Evolutionary conservation across 2,888 invertebrate species (phyloP), one percentile per base, ranked within the genome.

Genomic region (Glaucopsyche alexis): DNA sequence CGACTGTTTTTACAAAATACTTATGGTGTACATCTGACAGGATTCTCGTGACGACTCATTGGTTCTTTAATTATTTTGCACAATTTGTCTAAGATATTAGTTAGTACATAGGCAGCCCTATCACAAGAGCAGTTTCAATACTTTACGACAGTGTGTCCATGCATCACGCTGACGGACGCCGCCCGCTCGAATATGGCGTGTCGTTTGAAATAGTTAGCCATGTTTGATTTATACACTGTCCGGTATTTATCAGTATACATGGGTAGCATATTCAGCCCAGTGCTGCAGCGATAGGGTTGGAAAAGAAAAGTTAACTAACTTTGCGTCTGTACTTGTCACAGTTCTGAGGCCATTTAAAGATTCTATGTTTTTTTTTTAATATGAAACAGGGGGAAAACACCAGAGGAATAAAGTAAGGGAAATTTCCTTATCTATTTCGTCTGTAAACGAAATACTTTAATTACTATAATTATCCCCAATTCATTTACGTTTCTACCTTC

Each of bases 151-250:
- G 29, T 60, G 29, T 60, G 29, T 60, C 60, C 60, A 60, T 60
- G 60, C 60, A 19, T 60, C 60, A 60, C 29, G 60, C 60, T 38
- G 60, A 55, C 55, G 55, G 55, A 55, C 60, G 60, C 60, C 60
- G 60, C 29, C 60, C 29, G 60, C 60, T 29, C 60, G 60, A 55
- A 11, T 29, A 38, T 29, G 29, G 60, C 60, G 60, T 60, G 60
- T 38, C 38, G 60, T 38, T 60, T 60, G 38, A 60, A 60, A 60
- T 29, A 60, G 60, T 60, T 60, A 60, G 38, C 60, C 60, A 60
- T 60, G 60, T 60, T 60, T 60, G 60, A 60, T 60, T 60, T 60
- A 60, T 60, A 60, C 38, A 2, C 38, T 7, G 13, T 13, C 29
- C 38, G 29, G 60, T 38, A 60, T 60, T 60, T 60, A 29, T 55